These are phyloP conservation scores for Eospalax fontanierii DNA, from an alignment of 2,797 vertebrate species.

Conservation along the genomic window DNA sequence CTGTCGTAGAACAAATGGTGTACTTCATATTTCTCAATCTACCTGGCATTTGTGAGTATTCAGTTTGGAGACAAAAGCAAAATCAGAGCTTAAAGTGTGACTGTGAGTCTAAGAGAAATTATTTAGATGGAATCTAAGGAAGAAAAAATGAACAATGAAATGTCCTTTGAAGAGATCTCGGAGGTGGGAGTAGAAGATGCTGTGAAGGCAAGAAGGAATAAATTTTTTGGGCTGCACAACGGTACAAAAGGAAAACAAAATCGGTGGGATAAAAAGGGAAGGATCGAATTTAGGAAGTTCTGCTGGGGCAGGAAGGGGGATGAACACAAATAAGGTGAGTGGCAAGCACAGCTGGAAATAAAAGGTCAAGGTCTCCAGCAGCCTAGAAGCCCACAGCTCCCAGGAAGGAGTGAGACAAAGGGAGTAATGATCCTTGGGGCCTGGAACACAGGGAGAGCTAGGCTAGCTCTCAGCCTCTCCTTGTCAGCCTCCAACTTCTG, in stretches of 20 bases:
- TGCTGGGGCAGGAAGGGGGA: background rate
- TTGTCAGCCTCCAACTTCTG: background rate
- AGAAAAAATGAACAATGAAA: slow-evolving; percentile 38
- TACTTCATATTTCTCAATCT: background rate
- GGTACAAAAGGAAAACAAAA: background rate
- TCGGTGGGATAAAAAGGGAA: background rate
- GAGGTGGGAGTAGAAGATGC: background rate
- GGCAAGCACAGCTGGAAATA: background rate
- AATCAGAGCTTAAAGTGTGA: background rate
- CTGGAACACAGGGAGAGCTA: too few species aligned
- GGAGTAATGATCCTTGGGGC: accelerated
- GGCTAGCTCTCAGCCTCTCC: background rate
- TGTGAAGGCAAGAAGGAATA: background rate
- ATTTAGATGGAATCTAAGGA: background rate
- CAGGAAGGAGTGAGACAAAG: background rate
- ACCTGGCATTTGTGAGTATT: background rate
- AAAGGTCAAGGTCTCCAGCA: background rate
- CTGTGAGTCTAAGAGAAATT: background rate
- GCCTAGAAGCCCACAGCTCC: background rate
- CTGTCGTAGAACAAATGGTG: background rate
- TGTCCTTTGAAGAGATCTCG: background rate
- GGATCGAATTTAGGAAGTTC: background rate
- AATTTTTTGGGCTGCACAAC: background rate
- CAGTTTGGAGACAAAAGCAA: background rate
- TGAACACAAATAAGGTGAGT: background rate